Evolutionary conservation across 2,797 vertebrate genomes (phyloP).

Genomic region (Danio choprae): DNA sequence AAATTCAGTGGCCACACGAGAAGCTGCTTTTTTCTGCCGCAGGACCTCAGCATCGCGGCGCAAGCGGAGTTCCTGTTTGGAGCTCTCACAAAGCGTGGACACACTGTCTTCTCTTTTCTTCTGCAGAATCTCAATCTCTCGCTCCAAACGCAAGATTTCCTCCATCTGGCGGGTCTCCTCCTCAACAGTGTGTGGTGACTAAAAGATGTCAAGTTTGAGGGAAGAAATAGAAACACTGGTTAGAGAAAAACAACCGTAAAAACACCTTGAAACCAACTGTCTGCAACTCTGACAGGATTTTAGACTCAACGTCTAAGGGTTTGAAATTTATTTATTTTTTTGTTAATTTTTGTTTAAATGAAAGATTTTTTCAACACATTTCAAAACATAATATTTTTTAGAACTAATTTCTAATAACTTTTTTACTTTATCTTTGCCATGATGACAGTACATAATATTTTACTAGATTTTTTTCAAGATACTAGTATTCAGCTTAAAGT

Average conservation of each 20-base stretch:
- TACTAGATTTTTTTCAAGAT: too few species aligned
- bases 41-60: conserved; percentile 88
- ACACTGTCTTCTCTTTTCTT: conserved; percentile 87
- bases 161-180: conserved; percentile 88
- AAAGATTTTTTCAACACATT: too few species aligned
- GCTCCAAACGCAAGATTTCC: conserved; percentile 89
- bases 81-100: conserved; percentile 85
- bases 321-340: too few species aligned
- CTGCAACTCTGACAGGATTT: not conserved
- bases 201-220: not conserved
- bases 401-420: too few species aligned
- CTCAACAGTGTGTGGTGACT: conserved; percentile 67
- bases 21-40: conserved; percentile 90
- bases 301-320: not conserved
- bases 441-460: too few species aligned
- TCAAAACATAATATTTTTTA: too few species aligned
- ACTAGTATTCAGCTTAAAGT: too few species aligned
- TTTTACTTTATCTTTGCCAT: too few species aligned
- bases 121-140: conserved; percentile 90
- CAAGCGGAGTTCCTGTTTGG: conserved; percentile 85
- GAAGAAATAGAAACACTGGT: not conserved
- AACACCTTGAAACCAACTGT: not conserved
- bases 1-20: conserved; percentile 88
- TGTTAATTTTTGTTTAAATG: too few species aligned
- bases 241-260: conserved; percentile 2